phyloP scores from a whole-genome alignment of 2,113 vertebrate genomes.

The Butorides virescens region DNA sequence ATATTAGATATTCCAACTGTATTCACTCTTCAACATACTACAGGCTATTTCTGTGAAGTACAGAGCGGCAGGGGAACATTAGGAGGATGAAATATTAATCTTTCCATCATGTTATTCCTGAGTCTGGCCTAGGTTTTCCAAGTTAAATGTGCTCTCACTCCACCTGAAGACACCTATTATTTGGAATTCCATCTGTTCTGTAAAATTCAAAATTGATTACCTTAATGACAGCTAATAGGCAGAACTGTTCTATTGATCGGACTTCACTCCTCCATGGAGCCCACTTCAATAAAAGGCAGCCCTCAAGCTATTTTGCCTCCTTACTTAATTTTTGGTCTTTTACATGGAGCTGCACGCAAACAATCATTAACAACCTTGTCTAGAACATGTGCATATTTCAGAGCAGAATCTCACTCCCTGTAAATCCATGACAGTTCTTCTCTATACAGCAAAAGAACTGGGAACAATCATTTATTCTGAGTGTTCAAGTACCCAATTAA shows the following conservation, averaged over 20 bases:
- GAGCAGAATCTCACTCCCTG: not conserved
- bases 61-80: not conserved
- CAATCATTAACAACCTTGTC: not conserved
- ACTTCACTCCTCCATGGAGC: not conserved
- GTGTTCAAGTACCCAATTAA: conserved; percentile 22
- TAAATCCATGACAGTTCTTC: not conserved
- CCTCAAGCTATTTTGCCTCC: not conserved
- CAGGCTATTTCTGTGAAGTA: conserved; percentile 10
- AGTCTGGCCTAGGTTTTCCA: not conserved
- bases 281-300: not conserved
- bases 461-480: not conserved
- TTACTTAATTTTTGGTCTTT: not conserved
- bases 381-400: not conserved
- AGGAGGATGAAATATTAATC: not conserved
- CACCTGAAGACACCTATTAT: not conserved
- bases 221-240: conserved; percentile 17
- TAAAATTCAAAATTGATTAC: conserved; percentile 45
- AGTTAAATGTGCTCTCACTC: not conserved
- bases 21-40: not conserved
- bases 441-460: not conserved
- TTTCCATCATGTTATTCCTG: not conserved
- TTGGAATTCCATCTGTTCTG: not conserved
- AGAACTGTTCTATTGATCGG: conserved; percentile 15
- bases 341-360: not conserved
- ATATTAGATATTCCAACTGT: not conserved